phyloP scores from a whole-genome alignment of 2,797 vertebrate genomes.

The Acrossocheilus wenchowensis region DNA sequence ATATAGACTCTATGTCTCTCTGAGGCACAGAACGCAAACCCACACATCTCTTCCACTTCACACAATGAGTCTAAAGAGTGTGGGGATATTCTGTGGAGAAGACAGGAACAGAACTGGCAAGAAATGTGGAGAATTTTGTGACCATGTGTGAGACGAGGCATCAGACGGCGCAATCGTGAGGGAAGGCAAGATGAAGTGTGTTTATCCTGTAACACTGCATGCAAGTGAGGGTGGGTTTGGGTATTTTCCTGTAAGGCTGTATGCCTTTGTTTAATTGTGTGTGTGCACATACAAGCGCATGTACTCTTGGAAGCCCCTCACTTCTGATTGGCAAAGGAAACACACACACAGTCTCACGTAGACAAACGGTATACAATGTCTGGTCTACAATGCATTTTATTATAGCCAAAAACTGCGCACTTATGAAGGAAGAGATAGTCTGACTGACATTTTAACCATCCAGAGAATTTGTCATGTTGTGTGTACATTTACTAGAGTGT shows the following conservation, averaged over 20 bases:
- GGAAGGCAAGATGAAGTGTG: conserved; percentile 44
- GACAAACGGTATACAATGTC: neutral
- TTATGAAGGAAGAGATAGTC: neutral
- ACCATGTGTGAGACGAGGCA: conserved; percentile 35
- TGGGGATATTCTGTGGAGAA: conserved; percentile 12
- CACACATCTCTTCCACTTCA: conserved; percentile 48
- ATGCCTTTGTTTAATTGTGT: conserved; percentile 38
- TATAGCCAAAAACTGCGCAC: neutral
- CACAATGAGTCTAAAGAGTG: conserved; percentile 18
- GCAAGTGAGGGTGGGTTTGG: conserved; percentile 50
- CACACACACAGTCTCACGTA: conserved; percentile 16
- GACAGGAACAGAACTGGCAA: conserved; percentile 27
- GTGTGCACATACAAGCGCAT: conserved; percentile 16
- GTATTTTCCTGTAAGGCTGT: conserved; percentile 41
- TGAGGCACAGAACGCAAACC: conserved; percentile 54
- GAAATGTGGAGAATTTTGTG: conserved; percentile 15
- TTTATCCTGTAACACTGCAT: conserved; percentile 45
- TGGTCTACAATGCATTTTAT: conserved; percentile 12
- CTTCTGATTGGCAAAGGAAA: conserved; percentile 31
- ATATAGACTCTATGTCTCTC: conserved; percentile 11
- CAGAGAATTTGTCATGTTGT: neutral
- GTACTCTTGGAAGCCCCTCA: conserved; percentile 12
- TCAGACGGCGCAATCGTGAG: conserved; percentile 7
- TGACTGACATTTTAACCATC: neutral
- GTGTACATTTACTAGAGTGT: neutral